Base-by-base conservation (phyloP, 1,140 invertebrate genomes). In the Papilio glaucus region DNA sequence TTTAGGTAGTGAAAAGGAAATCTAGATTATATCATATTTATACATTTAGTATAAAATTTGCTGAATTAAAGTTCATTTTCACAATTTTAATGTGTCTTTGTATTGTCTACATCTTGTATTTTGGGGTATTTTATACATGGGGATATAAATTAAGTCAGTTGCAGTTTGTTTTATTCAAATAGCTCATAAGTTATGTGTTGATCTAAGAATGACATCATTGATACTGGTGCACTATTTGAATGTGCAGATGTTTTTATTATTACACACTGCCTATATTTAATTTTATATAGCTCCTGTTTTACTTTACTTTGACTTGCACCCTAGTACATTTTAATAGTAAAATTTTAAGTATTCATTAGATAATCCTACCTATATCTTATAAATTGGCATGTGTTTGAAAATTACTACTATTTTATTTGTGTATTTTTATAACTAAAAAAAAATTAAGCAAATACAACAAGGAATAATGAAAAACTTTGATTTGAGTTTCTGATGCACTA, bases 21-120 rank as follows among this genome's bases (percentile, higher is more conserved):
- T 91, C 89, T 90, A 90, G 89, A 89, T 87, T 91, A 91, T 93
- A 93, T 91, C 86, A 91, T 93, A 93, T 93, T 93, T 93, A 93
- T 93, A 93, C 89, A 91, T 91, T 91, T 93, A 93, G 91, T 91
- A 93, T 93, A 93, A 92, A 91, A 93, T 89, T 91, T 91, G 89
- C 89, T 91, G 89, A 91, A 93, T 91, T 91, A 93, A 93, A 93
- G 86, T 91, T 93, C 91, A 93, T 93, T 93, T 91, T 93, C 89
- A 93, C 89, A 89, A 91, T 92, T 92, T 92, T 91, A 86, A 79
- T 81, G 75, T 81, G 82, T 86, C 80, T 86, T 89, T 89, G 85
- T 73, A 81, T 87, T 84, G 78, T 75, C 45, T 68, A 39, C 45
- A 24, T 29, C 21, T 53, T 49, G n/a, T 69, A 53, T 69, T n/a